Evolutionary conservation across 1,140 invertebrate species (phyloP), one percentile per base, ranked within the genome.

Genomic region (Metopolophium dirhodum): DNA sequence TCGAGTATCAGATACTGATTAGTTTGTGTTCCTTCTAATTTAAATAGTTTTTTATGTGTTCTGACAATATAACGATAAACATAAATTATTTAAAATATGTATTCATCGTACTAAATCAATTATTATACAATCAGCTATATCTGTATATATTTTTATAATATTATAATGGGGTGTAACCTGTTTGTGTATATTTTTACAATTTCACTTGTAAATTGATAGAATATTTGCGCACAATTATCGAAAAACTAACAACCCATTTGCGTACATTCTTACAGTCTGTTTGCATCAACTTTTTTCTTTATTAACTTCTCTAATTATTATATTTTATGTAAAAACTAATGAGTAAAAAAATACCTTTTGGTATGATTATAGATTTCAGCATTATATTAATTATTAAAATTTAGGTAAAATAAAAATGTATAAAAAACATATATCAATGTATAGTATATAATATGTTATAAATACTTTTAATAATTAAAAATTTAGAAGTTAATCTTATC

Each of bases 31-130:
- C 7, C 30, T 91, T 92, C 1, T 49, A 82, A 91, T 49, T n/a
- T n/a, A 91, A 68, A 82, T 91, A 30, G 11, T 47, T 30, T 54
- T 68, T 91, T 68, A 68, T 45, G 7, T 90, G 57, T 77, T 61
- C 54, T 57, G 37, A 45, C 9, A 90, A 68, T 90, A 90, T 41
- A 26, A 45, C 1, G 45, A 68, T 90, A 90, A 45, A 41, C 0
- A 61, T 90, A n/a, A 68, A 61, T 35, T 41, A 61, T 41, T 87
- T 49, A 87, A 51, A 51, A 35, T 20, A 35, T 51, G 1, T 88
- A 87, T 51, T 35, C 8, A 35, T 51, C 18, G 23, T 88, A 51
- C 14, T 88, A 35, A 54, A 47, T 51, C 45, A 87, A 49, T 87
- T 9, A 47, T 30, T 49, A 49, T 87, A 23, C 20, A 49, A 51